Conservation (phyloP, 2,888 invertebrate species). For the Neoscelio sp. region DNA sequence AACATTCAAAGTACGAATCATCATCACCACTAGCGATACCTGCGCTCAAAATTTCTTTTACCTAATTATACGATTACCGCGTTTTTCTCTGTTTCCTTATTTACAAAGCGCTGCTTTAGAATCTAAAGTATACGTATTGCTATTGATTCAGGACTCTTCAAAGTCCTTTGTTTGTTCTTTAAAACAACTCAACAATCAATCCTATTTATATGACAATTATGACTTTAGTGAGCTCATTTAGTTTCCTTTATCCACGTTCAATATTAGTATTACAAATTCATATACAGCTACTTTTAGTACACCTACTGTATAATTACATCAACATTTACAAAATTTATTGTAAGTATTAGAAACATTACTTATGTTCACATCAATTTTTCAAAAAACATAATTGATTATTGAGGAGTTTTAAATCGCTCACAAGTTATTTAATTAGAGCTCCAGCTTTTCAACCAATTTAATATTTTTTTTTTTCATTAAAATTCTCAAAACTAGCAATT, state of each 20-base stretch:
- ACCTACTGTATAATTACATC: conserved; percentile 47
- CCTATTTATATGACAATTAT: conserved; percentile 35
- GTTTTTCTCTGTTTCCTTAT: conserved; percentile 23
- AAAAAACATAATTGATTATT: conserved; percentile 17
- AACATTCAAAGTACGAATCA: conserved; percentile 4
- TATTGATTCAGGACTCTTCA: conserved; percentile 33
- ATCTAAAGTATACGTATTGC: conserved; percentile 63
- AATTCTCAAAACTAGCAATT: conserved; percentile 29
- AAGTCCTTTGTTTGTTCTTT: conserved; percentile 3
- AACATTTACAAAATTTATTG: conserved; percentile 54
- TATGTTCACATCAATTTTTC: conserved; percentile 29
- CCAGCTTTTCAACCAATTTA: conserved; percentile 1
- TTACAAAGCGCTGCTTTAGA: conserved; percentile 58
- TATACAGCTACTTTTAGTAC: conserved; percentile 51
- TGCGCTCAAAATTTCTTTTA: conserved; percentile 15
- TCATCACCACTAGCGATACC: conserved; percentile 47
- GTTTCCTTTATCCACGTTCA: conserved; percentile 22
- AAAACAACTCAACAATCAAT: conserved; percentile 54
- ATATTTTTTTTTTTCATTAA: neutral
- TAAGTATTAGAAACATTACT: conserved; percentile 29
- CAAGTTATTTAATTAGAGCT: neutral
- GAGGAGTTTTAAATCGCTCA: conserved; percentile 11
- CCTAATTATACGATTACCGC: conserved; percentile 25
- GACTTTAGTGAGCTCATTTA: conserved; percentile 35
- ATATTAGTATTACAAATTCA: conserved; percentile 51